A percentile compares a stretch with the other conserved stretches of the same genome.
These are phyloP conservation scores for Ennomos fuscantarius DNA, from an alignment of 2,888 invertebrate genomes.

Conservation along the genomic window DNA sequence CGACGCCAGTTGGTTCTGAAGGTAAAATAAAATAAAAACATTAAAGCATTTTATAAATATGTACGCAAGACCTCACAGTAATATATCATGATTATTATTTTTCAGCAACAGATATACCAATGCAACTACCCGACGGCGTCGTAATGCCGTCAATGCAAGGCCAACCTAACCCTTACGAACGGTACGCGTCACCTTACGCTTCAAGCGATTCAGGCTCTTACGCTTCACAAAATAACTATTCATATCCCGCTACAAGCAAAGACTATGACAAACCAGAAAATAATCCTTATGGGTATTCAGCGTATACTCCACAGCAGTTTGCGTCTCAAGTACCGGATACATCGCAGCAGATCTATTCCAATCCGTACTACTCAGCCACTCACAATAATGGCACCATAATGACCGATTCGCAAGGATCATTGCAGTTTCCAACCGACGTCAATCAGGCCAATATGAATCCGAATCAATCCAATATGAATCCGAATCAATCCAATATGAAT, in stretches of 20 bases:
- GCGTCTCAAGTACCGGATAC: constrained; percentile 59
- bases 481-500: constrained; percentile 11
- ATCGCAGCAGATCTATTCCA: constrained; percentile 58
- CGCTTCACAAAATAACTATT: constrained; percentile 53
- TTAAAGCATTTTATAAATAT: not conserved
- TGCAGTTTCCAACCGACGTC: constrained; percentile 38
- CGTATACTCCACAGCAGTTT: constrained; percentile 71
- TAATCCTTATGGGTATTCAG: constrained; percentile 57
- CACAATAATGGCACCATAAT: constrained; percentile 60
- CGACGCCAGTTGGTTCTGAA: constrained; percentile 91
- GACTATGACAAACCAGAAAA: constrained; percentile 63
- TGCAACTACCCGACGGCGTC: constrained; percentile 73
- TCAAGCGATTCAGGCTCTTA: constrained; percentile 59
- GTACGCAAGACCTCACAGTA: constrained; percentile 1
- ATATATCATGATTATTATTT: constrained; percentile 36
- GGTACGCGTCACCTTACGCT: constrained; percentile 58
- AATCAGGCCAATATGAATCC: constrained; percentile 1
- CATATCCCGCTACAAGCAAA: constrained; percentile 57
- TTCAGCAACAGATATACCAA: constrained; percentile 71
- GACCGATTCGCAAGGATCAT: constrained; percentile 62
- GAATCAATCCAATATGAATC: constrained; percentile 21
- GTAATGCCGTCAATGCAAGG: constrained; percentile 59
- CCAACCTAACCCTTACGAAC: constrained; percentile 58
- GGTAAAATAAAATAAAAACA: constrained; percentile 51
- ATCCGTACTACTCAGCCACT: constrained; percentile 69